Percentiles rank a stretch among this genome's conserved stretches.
These are phyloP conservation scores for Okamejei kenojei DNA, from an alignment of 2,797 vertebrate genomes.

Conservation along the genomic window DNA sequence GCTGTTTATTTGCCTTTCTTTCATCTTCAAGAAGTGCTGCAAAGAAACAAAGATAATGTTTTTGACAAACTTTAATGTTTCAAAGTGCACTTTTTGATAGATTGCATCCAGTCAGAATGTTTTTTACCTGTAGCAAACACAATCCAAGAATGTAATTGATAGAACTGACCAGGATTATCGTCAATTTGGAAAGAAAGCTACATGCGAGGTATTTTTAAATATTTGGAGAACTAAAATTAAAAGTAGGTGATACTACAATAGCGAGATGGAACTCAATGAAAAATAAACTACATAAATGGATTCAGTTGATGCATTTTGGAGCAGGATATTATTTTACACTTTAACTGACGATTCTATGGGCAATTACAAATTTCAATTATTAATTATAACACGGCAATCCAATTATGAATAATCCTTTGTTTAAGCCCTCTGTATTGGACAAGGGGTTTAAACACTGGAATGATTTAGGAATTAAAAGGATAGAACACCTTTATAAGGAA, in stretches of 20 bases:
- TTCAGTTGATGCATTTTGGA: background rate
- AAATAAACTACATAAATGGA: background rate
- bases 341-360: background rate
- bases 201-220: background rate
- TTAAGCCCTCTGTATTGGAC: too few relatives aligned
- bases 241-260: background rate
- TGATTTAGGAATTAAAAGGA: too few relatives aligned
- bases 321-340: background rate
- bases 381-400: background rate
- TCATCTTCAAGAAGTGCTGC: constrained; percentile 89
- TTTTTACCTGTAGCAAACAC: background rate
- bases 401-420: too few relatives aligned
- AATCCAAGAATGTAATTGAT: background rate
- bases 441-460: too few relatives aligned
- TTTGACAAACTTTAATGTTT: background rate
- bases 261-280: background rate
- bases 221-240: background rate
- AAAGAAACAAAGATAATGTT: constrained; percentile 39
- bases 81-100: background rate
- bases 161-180: background rate
- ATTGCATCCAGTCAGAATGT: background rate
- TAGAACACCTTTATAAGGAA: too few relatives aligned
- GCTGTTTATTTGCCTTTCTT: constrained; percentile 74
- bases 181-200: background rate
- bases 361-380: background rate